phyloP scores from a whole-genome alignment of 2,797 vertebrate species.

The Lates japonicus region DNA sequence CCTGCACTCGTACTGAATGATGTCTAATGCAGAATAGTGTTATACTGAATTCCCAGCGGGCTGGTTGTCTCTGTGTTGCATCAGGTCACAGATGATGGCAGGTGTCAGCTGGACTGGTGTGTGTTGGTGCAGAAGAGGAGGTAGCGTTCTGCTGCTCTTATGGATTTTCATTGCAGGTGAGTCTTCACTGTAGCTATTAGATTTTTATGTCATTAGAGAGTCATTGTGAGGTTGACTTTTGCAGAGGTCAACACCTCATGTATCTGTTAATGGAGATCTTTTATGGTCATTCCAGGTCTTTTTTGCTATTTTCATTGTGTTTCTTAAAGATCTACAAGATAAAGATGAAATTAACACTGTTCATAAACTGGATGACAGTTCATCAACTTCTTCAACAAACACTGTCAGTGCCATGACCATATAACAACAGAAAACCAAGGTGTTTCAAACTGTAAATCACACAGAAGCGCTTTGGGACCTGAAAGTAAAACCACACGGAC shows the following conservation, averaged over 20 bases:
- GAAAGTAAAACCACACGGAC: too few species aligned
- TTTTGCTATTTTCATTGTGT: neutral
- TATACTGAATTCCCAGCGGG: neutral
- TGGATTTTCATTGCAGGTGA: constrained; percentile 71
- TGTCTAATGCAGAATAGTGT: neutral
- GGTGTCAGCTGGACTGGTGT: constrained; percentile 19
- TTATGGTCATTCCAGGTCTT: neutral
- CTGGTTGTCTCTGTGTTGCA: constrained; percentile 12
- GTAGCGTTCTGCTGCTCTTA: constrained; percentile 52
- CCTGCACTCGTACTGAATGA: neutral
- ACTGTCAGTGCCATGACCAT: too few species aligned
- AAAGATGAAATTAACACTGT: too few species aligned
- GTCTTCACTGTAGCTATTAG: constrained; percentile 5
- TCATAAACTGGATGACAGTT: too few species aligned
- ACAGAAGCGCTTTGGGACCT: too few species aligned
- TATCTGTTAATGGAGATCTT: neutral
- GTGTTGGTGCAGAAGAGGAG: constrained; percentile 8
- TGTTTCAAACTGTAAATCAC: too few species aligned
- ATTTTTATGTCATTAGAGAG: neutral
- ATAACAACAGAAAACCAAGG: too few species aligned
- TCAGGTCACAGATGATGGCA: constrained; percentile 51
- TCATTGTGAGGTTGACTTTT: neutral
- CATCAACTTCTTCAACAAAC: too few species aligned
- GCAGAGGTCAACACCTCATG: neutral
- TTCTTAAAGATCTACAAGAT: neutral